A percentile compares a stretch with the other conserved stretches of the same genome.
Conservation (phyloP, 2,113 vertebrate genomes). For the Aegithalos caudatus region DNA sequence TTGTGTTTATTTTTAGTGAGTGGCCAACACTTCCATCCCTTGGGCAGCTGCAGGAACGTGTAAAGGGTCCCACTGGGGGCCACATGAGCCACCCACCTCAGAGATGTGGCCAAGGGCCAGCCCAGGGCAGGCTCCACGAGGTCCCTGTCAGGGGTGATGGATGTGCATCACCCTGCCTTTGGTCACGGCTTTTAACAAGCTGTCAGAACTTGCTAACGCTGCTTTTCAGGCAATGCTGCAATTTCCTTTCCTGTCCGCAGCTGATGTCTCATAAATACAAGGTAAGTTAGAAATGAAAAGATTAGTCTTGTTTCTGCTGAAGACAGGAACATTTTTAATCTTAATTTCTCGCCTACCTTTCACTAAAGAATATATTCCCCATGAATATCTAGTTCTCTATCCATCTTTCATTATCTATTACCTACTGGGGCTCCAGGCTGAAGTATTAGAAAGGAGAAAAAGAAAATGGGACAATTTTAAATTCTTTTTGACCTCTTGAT, state of each 20-base stretch:
- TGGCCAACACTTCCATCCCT: not conserved
- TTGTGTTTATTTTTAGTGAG: not conserved
- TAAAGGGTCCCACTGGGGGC: not conserved
- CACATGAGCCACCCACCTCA: not conserved
- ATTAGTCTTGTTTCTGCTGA: constrained; percentile 8
- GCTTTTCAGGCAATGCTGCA: constrained; percentile 5
- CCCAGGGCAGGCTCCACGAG: not conserved
- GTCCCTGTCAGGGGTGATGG: not conserved
- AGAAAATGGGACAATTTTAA: not conserved
- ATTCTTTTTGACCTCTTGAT: constrained; percentile 13
- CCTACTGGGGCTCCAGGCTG: not conserved
- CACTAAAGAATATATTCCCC: not conserved
- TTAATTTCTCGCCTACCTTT: constrained; percentile 15
- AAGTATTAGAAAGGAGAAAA: constrained; percentile 5
- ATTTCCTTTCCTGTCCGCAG: constrained; percentile 17
- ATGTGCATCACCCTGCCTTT: not conserved
- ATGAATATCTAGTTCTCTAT: not conserved
- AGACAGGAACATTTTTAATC: constrained; percentile 6
- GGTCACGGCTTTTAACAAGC: not conserved
- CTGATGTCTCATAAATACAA: constrained; percentile 39
- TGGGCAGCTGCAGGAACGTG: not conserved
- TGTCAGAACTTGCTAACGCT: not conserved
- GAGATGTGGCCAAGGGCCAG: not conserved
- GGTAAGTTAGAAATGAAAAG: constrained; percentile 17
- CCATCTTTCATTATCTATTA: not conserved